Conservation (phyloP, 2,888 invertebrate genomes). For the Mesodorylaimus sp. region DNA sequence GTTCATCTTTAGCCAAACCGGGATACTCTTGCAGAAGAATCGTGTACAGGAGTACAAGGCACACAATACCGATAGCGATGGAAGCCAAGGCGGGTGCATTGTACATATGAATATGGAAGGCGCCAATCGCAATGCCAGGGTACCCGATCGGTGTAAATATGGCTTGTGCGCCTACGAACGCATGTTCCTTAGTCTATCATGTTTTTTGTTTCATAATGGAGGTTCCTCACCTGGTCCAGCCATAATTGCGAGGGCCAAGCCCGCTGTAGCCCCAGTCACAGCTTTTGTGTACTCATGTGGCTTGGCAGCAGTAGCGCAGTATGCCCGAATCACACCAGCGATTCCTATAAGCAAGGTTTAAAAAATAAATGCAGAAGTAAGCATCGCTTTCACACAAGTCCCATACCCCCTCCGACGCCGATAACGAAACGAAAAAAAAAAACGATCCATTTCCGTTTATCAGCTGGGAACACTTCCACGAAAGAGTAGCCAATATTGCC, state of each 20-base stretch:
- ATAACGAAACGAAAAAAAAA: conserved; percentile 24
- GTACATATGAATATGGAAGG: conserved; percentile 27
- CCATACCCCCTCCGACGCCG: conserved; percentile 31
- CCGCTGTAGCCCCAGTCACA: background rate
- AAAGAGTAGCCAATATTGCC: conserved; percentile 31
- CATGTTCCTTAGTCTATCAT: no score
- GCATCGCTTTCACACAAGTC: background rate
- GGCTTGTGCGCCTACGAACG: conserved; percentile 29
- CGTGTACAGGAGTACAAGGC: conserved; percentile 19
- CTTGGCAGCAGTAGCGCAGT: background rate
- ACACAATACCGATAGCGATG: conserved; percentile 16
- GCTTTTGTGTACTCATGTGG: background rate
- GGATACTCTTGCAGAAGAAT: background rate
- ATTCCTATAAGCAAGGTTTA: background rate
- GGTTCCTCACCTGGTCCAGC: conserved; percentile 4
- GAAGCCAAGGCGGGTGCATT: conserved; percentile 27
- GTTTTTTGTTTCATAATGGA: no score
- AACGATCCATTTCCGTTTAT: conserved; percentile 18
- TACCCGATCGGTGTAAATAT: conserved; percentile 30
- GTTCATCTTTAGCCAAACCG: no score
- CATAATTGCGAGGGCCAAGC: conserved; percentile 1
- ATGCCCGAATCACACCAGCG: background rate
- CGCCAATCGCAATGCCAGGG: conserved; percentile 25
- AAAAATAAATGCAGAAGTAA: background rate
- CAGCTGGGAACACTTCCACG: conserved; percentile 21